Percentiles rank a stretch among this genome's conserved stretches.
Evolutionary conservation across 2,888 invertebrate species (phyloP).

Genomic region (Lasiommata megera): DNA sequence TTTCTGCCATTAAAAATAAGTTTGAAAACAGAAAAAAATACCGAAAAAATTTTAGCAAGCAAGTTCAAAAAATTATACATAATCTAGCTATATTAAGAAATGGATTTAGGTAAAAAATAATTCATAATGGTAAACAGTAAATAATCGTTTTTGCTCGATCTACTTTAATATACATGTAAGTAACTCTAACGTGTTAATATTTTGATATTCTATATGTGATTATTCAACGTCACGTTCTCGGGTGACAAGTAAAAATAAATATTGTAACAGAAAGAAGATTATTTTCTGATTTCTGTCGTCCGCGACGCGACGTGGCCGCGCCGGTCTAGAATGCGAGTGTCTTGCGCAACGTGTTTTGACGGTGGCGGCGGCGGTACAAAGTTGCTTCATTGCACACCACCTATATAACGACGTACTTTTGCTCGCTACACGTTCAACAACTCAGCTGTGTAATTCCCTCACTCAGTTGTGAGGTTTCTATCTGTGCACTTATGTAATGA

Average conservation of each 20-base stretch:
- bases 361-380: constrained; percentile 27
- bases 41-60: too few species aligned
- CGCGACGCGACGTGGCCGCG: constrained; percentile 27
- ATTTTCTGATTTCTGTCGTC: constrained; percentile 32
- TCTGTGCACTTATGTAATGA: constrained; percentile 3
- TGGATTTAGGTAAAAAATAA: too few species aligned
- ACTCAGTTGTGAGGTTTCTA: not conserved
- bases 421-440: not conserved
- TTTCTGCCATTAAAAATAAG: too few species aligned
- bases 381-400: constrained; percentile 48
- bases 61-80: too few species aligned
- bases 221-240: not conserved
- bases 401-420: constrained; percentile 19
- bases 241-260: constrained; percentile 1
- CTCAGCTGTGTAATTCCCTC: constrained; percentile 2
- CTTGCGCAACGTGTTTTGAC: constrained; percentile 47
- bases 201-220: not conserved
- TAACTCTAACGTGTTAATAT: not conserved
- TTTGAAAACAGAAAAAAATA: too few species aligned
- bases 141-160: too few species aligned
- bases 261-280: not conserved
- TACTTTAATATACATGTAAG: too few species aligned
- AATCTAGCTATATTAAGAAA: too few species aligned
- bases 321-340: constrained; percentile 57
- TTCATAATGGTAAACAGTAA: too few species aligned